Percentiles rank a stretch among this genome's conserved stretches.
Conservation (phyloP, 2,888 invertebrate genomes). For the Aplocera efformata region DNA sequence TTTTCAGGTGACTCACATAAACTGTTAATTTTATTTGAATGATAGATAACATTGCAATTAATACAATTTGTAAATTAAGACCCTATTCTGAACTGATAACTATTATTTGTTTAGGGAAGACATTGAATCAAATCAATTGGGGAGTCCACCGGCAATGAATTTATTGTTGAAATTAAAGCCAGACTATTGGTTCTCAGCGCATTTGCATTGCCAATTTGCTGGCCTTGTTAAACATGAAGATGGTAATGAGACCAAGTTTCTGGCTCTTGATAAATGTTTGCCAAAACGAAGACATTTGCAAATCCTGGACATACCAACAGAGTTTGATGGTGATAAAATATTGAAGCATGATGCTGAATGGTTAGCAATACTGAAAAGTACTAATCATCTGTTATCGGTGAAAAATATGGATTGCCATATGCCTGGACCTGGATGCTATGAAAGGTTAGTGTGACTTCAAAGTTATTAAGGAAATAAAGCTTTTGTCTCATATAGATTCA, state of each 20-base stretch:
- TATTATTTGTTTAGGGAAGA: constrained; percentile 83
- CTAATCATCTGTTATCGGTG: constrained; percentile 92
- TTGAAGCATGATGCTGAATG: constrained; percentile 95
- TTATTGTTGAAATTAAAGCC: constrained; percentile 91
- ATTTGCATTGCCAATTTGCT: constrained; percentile 97
- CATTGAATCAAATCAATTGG: constrained; percentile 89
- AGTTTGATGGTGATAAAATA: constrained; percentile 73
- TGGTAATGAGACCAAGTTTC: constrained; percentile 85
- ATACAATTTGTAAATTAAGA: no score
- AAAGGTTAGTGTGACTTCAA: constrained; percentile 71
- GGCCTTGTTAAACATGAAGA: constrained; percentile 89
- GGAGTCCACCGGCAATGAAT: constrained; percentile 92
- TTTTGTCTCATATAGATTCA: background rate
- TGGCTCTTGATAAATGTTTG: constrained; percentile 98
- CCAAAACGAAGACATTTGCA: constrained; percentile 94
- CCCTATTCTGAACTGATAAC: background rate
- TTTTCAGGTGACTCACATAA: constrained; percentile 82
- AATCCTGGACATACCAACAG: constrained; percentile 84
- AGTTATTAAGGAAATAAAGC: background rate
- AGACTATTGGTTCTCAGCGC: constrained; percentile 97
- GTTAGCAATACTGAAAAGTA: constrained; percentile 92
- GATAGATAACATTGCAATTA: no score
- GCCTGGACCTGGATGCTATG: constrained; percentile 88
- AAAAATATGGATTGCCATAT: constrained; percentile 86
- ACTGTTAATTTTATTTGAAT: background rate